Base-by-base conservation (phyloP, 2,888 invertebrate genomes). In the Drosophila limbata region DNA sequence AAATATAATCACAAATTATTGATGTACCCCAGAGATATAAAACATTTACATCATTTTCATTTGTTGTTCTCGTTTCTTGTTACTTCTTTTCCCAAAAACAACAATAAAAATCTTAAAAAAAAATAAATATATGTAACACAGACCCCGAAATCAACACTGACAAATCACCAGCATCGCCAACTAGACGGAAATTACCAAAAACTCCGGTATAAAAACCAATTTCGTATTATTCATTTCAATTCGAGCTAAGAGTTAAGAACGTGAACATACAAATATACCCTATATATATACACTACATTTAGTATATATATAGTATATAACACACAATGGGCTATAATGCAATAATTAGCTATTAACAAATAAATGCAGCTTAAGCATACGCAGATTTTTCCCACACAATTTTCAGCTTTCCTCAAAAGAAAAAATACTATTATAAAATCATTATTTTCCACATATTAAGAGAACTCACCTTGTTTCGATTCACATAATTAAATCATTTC, bases 181-280 rank as follows among this genome's bases (percentile, higher is more conserved):
- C 97, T 85, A 95, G 97, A 94, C 95, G 98, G 95, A 97, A 97
- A 96, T 95, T 98, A 94, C 98, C 98, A 93, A 97, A 97, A 95
- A 98, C 98, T 93, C 98, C 98, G 96, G 97, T 98, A 97, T 96
- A 97, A 96, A 97, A 96, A 95, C 94, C 73, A 79, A 77, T 86
- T 88, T 86, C 69, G 84, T 86, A 84, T 69, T 83, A 70, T 77
- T 81, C 42, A 75, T 76, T 77, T 69, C 66, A 69, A 77, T 69
- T 85, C 81, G 81, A 64, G 66, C 79, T 69, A 70, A 76, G 61
- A 70, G 56, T 61, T 65, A 77, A 74, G 60, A 75, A 78, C 63
- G 62, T 69, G 53, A 72, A 71, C 42, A 68, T 51, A 71, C 69
- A 53, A 63, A 63, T 62, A 60, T 28, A 51, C 57, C 31, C 55